phyloP scores from a whole-genome alignment of 2,113 vertebrate genomes.

The Circaetus gallicus region DNA sequence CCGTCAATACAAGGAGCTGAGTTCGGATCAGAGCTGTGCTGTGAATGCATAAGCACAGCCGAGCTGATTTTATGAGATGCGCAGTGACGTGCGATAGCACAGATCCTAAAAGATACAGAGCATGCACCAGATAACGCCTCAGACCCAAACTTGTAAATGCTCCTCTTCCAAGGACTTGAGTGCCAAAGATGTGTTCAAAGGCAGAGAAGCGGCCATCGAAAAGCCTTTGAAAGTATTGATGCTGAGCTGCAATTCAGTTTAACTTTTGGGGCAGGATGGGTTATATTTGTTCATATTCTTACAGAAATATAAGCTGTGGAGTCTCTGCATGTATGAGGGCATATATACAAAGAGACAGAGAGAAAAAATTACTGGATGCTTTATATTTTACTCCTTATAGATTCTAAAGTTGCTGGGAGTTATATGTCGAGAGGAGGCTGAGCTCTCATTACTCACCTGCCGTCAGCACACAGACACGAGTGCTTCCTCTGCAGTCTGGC shows the following conservation, averaged over 20 bases:
- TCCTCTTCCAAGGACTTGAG: neutral
- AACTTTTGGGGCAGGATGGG: neutral
- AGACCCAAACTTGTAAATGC: neutral
- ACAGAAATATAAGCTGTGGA: neutral
- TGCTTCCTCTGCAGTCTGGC: neutral
- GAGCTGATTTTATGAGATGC: neutral
- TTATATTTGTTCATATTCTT: neutral
- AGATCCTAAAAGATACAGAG: neutral
- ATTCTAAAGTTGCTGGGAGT: neutral
- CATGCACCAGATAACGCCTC: neutral
- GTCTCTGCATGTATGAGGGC: neutral
- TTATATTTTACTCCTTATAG: neutral
- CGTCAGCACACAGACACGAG: neutral
- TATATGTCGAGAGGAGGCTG: neutral
- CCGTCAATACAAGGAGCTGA: neutral
- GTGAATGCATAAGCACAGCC: neutral
- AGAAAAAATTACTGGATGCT: neutral
- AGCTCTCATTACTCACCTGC: neutral
- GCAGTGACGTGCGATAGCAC: accelerated
- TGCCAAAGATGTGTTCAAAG: neutral
- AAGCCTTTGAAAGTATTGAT: neutral
- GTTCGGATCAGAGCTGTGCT: neutral
- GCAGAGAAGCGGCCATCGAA: neutral
- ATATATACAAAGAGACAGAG: neutral
- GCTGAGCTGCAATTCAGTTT: neutral